phyloP scores from a whole-genome alignment of 1,140 invertebrate species.

The Caenorhabditis tropicalis region DNA sequence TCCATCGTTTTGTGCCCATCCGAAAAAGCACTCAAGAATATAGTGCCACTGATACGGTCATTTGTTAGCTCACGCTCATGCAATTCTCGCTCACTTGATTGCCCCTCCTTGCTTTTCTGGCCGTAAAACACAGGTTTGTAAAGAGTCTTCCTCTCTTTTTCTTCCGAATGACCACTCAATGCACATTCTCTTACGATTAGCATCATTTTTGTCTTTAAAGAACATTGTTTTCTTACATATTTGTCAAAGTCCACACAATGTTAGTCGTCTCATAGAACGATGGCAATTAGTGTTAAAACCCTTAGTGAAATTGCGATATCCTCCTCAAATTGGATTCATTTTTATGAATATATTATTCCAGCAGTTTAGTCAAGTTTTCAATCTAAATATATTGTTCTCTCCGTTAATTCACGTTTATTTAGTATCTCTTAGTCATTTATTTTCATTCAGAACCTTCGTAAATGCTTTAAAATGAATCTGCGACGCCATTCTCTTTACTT shows the following conservation, averaged over 20 bases:
- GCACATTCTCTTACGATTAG: conserved; percentile 20
- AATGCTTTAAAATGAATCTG: conserved; percentile 16
- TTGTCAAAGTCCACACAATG: no score
- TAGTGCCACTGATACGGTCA: conserved; percentile 39
- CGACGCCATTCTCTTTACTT: not conserved
- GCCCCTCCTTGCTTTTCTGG: conserved; percentile 15
- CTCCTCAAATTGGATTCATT: no score
- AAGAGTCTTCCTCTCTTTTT: conserved; percentile 21
- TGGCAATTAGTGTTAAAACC: no score
- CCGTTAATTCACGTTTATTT: no score
- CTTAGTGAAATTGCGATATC: no score
- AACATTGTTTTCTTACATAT: not conserved
- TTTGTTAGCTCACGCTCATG: conserved; percentile 41
- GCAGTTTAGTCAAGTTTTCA: no score
- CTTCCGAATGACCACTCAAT: conserved; percentile 16
- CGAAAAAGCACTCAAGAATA: conserved; percentile 45
- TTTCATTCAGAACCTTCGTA: not conserved
- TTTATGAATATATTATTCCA: no score
- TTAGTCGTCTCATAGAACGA: no score
- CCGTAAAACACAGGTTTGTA: conserved; percentile 44
- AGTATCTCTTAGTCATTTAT: no score
- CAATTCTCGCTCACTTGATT: conserved; percentile 42
- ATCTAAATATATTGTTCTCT: no score
- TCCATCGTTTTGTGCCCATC: conserved; percentile 23
- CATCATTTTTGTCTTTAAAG: not conserved